Base-by-base conservation (phyloP, 2,797 vertebrate genomes). In the Fringilla coelebs region DNA sequence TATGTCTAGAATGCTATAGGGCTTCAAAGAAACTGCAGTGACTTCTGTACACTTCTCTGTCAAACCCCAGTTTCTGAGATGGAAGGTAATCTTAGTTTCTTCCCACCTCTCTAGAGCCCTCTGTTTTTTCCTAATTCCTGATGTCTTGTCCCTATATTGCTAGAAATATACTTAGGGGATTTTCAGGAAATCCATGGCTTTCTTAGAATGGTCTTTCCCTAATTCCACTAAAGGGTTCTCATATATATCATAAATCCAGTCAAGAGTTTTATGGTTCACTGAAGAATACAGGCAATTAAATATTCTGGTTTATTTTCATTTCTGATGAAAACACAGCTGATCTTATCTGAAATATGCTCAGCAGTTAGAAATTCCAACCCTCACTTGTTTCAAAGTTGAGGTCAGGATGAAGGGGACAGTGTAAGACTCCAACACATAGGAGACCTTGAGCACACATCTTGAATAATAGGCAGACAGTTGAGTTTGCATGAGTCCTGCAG, bases 381-480 rank as follows among this genome's bases (percentile, higher is more conserved):
- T 76, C 49, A 7, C 61, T 95, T 80, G 55, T 76, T 93, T 80
- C 76, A 87, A 92, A 91, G 58, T 31, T 73, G 43, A 93, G 89
- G 75, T 94, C 88, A 89, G 62, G 66, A 70, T 54, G 46, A 88
- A 73, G 85, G 43, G 40, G 52, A 48, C 2, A 49, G 41, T 40
- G 31, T 82, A 71, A 79, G 38, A 76, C 40, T 80, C 40, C 55
- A 58, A 41, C 60, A 86, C 79, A 46, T 1, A 54, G 32, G 90
- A 93, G 91, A 96, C 93, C 94, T 94, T 96, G 95, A 95, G 85
- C 24, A 71, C 34, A 38, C 48, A 67, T 45, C 70, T 86, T 94
- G 85, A 96, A 90, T 94, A 94, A 95, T 88, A 90, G 93, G 57
- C 51, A 74, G 78, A 32, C 29, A 74, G 88, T 89, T 57, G 65